These are phyloP conservation scores for Drosophila burlai DNA, from an alignment of 1,140 invertebrate species.

Conservation along the genomic window DNA sequence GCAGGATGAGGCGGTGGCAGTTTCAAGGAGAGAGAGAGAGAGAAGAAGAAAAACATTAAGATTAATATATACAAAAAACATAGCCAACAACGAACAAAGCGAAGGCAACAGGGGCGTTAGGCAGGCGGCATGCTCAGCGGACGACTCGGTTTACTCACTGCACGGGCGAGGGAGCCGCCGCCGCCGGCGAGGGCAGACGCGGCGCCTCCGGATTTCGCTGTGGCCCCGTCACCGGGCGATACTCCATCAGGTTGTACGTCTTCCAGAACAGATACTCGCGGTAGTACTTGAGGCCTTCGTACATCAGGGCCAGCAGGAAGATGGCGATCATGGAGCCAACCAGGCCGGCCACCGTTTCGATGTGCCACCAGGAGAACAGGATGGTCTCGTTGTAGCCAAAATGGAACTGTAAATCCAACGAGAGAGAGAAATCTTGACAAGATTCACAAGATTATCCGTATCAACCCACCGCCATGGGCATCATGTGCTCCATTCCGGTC, in stretches of 20 bases:
- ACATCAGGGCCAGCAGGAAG: constrained; percentile 93
- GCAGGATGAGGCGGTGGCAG: constrained; percentile 28
- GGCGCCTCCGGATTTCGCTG: constrained; percentile 88
- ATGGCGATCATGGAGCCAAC: constrained; percentile 94
- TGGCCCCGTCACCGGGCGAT: constrained; percentile 89
- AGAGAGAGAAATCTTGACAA: no score
- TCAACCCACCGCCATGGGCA: constrained; percentile 79
- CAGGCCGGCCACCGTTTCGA: constrained; percentile 89
- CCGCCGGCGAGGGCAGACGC: constrained; percentile 64
- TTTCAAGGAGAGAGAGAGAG: constrained; percentile 29
- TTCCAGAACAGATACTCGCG: constrained; percentile 94
- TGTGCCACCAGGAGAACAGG: constrained; percentile 92
- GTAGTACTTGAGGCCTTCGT: constrained; percentile 97
- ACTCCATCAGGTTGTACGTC: constrained; percentile 90
- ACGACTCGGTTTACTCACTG: constrained; percentile 87
- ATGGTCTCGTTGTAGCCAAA: constrained; percentile 90
- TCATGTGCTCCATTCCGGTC: constrained; percentile 82
- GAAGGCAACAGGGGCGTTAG: neutral
- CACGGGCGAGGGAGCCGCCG: constrained; percentile 86
- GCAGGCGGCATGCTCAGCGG: constrained; percentile 14
- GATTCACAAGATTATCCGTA: neutral
- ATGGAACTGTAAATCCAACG: constrained; percentile 88
- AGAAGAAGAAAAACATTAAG: constrained; percentile 62
- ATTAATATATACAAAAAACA: constrained; percentile 57
- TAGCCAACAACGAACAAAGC: constrained; percentile 19